A percentile compares a stretch with the other conserved stretches of the same genome.
These are phyloP conservation scores for Metalampra italica DNA, from an alignment of 2,888 invertebrate species.

Conservation along the genomic window DNA sequence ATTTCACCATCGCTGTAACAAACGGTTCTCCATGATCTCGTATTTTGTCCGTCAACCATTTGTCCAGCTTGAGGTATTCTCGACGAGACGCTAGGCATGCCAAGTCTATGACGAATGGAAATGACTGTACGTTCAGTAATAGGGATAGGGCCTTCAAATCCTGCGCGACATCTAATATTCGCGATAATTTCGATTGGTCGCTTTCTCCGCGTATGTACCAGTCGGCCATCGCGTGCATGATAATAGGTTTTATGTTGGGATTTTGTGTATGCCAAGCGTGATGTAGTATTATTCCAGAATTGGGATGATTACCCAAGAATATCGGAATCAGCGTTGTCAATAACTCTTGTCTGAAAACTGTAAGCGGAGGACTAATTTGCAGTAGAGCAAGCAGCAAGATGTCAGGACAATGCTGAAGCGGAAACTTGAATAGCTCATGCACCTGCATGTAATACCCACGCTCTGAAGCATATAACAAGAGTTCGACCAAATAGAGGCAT, in stretches of 20 bases:
- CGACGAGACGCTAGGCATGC: constrained; percentile 98
- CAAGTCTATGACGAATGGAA: constrained; percentile 97
- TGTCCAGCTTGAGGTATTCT: constrained; percentile 98
- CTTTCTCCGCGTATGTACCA: constrained; percentile 96
- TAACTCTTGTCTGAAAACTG: constrained; percentile 90
- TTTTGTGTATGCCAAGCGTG: constrained; percentile 96
- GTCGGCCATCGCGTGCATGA: constrained; percentile 98
- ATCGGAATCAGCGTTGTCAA: constrained; percentile 93
- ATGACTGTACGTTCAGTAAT: constrained; percentile 93
- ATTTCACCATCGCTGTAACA: constrained; percentile 90
- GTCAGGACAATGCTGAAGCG: constrained; percentile 96
- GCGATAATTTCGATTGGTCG: constrained; percentile 94
- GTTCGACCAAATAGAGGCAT: constrained; percentile 93
- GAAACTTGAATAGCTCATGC: constrained; percentile 94
- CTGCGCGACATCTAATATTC: constrained; percentile 98
- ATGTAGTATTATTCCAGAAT: constrained; percentile 96
- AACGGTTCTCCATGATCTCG: constrained; percentile 96
- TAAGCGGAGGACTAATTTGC: constrained; percentile 90
- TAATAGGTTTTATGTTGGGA: constrained; percentile 85
- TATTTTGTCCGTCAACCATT: constrained; percentile 98
- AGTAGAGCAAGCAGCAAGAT: constrained; percentile 92
- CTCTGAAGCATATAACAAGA: constrained; percentile 91
- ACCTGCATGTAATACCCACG: constrained; percentile 90
- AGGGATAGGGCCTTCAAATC: constrained; percentile 95
- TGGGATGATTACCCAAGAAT: constrained; percentile 96